Conservation (phyloP, 1,140 invertebrate genomes). For the Augochlora pura region DNA sequence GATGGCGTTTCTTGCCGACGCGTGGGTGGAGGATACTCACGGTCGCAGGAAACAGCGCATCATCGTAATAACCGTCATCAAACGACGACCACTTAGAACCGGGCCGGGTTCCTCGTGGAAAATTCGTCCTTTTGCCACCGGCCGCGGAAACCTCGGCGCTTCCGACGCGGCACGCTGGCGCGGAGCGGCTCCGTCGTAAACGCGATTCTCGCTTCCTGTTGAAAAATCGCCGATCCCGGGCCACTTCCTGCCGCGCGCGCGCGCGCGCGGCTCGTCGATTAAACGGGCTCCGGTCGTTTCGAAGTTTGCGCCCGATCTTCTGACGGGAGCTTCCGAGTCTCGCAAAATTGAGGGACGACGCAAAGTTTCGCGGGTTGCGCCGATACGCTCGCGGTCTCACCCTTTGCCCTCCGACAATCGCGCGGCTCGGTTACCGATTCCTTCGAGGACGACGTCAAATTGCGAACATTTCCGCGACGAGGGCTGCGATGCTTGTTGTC, state of each 20-base stretch:
- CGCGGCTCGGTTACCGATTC: no score
- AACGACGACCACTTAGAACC: constrained; percentile 78
- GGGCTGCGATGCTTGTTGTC: no score
- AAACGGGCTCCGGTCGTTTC: not conserved
- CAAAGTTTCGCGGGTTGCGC: not conserved
- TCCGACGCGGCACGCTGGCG: not conserved
- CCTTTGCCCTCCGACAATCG: no score
- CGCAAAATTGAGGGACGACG: not conserved
- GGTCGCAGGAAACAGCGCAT: constrained; percentile 79
- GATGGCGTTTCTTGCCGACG: constrained; percentile 55
- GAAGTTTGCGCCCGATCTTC: not conserved
- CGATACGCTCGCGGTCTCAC: not conserved
- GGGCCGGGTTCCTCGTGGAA: constrained; percentile 65
- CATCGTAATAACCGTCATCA: constrained; percentile 80
- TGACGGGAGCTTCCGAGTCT: not conserved
- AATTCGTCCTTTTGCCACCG: constrained; percentile 62
- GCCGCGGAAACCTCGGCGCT: constrained; percentile 20
- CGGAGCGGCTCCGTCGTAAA: not conserved
- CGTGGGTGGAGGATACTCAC: constrained; percentile 73
- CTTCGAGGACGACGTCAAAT: no score
- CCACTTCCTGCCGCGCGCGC: not conserved
- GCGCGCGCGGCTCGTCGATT: not conserved
- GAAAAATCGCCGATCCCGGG: not conserved
- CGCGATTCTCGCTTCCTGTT: not conserved
- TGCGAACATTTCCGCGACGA: no score